These are phyloP conservation scores for Calliopum simillimum DNA, from an alignment of 2,888 invertebrate species.

Conservation along the genomic window DNA sequence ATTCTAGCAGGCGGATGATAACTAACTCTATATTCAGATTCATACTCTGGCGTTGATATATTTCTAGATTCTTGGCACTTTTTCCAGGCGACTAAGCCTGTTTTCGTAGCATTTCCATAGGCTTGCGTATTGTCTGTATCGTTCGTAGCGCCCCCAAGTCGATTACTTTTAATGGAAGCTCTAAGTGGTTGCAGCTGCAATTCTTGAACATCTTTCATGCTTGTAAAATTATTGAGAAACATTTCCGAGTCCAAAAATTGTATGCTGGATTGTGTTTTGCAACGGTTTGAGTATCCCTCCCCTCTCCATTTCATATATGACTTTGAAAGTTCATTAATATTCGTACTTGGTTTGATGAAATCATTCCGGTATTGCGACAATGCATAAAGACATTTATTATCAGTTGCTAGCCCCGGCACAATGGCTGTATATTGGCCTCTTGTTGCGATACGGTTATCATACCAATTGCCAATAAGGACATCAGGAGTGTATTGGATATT, in stretches of 20 bases:
- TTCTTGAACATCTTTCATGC: neutral
- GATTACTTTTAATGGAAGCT: neutral
- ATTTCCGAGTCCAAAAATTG: neutral
- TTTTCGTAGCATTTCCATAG: neutral
- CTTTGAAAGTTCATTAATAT: neutral
- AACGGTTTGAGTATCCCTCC: neutral
- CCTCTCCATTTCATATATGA: neutral
- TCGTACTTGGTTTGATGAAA: neutral
- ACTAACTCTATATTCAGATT: neutral
- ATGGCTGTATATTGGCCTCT: neutral
- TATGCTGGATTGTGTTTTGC: neutral
- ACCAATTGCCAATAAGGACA: constrained; percentile 22
- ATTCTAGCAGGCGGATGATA: no score
- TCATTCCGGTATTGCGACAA: neutral
- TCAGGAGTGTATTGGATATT: neutral
- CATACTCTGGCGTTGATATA: neutral
- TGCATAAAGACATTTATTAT: neutral
- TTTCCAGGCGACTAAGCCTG: constrained; percentile 6
- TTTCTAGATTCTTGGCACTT: neutral
- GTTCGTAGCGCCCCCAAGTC: neutral
- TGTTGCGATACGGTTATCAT: neutral
- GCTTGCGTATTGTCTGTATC: constrained; percentile 2
- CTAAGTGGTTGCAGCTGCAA: neutral
- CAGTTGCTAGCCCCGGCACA: constrained; percentile 1
- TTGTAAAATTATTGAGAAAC: neutral